These are phyloP conservation scores for Branchipolynoe longqiensis DNA, from an alignment of 2,888 invertebrate genomes.

Conservation along the genomic window DNA sequence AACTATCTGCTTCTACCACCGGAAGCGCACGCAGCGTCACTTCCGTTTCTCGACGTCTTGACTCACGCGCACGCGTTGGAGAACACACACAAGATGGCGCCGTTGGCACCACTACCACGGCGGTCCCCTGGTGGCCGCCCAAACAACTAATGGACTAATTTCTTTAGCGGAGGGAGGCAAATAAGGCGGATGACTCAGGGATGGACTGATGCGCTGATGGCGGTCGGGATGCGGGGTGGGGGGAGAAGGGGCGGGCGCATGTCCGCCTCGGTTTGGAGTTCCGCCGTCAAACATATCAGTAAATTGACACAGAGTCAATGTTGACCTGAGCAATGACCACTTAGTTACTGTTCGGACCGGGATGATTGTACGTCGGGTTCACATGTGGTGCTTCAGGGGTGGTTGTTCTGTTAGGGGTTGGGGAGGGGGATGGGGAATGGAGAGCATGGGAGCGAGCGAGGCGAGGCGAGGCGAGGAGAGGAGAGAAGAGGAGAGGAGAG, in stretches of 20 bases:
- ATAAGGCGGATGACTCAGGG: slow-evolving; percentile 31
- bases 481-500: neutral
- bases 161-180: slow-evolving; percentile 37
- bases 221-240: slow-evolving; percentile 10
- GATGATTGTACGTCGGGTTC: neutral
- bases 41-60: slow-evolving; percentile 20
- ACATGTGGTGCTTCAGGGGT: neutral
- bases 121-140: neutral
- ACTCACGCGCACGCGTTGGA: slow-evolving; percentile 23
- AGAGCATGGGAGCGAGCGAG: neutral
- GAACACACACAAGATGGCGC: slow-evolving; percentile 35
- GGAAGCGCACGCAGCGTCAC: neutral
- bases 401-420: neutral
- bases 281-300: slow-evolving; percentile 42
- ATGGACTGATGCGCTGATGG: too few species aligned
- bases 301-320: slow-evolving; percentile 49
- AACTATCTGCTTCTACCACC: neutral
- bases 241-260: slow-evolving; percentile 8
- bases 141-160: slow-evolving; percentile 45
- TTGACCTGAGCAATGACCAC: slow-evolving; percentile 21
- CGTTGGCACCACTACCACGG: neutral
- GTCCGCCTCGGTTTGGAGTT: slow-evolving; percentile 16
- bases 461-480: neutral
- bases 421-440: neutral
- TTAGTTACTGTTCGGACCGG: slow-evolving; percentile 19